These are phyloP conservation scores for Spongilla lacustris DNA, from an alignment of 37 sponge, comb jelly and placozoan genomes.

Conservation along the genomic window DNA sequence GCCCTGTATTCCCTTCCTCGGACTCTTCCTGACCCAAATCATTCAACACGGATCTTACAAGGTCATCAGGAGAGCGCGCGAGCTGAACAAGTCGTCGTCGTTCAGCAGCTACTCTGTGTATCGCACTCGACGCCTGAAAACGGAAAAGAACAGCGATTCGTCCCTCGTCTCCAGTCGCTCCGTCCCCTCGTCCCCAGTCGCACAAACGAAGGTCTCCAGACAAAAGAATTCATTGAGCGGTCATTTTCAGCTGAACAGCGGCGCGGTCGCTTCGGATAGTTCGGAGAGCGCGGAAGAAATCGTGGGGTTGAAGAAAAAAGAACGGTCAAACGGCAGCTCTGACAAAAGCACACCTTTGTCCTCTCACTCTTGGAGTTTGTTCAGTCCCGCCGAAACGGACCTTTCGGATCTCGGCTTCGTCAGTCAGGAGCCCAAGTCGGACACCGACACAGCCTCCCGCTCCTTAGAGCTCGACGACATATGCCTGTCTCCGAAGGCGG, in stretches of 20 bases:
- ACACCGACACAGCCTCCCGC: background rate
- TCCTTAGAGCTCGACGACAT: background rate
- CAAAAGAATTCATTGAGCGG: background rate
- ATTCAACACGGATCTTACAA: slow-evolving; percentile 25
- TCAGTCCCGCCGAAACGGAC: background rate
- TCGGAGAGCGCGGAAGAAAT: background rate
- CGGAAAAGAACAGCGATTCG: background rate
- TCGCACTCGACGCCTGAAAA: background rate
- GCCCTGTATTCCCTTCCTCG: slow-evolving; percentile 73
- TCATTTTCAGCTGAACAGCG: background rate
- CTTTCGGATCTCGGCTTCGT: background rate
- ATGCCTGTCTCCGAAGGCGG: background rate
- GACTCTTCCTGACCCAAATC: slow-evolving; percentile 65
- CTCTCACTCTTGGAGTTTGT: background rate
- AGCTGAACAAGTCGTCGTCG: background rate
- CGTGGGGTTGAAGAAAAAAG: background rate
- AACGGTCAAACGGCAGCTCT: background rate
- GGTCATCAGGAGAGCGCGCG: background rate
- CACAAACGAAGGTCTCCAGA: background rate
- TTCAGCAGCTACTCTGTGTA: background rate
- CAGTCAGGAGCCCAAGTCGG: background rate
- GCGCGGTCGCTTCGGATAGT: background rate
- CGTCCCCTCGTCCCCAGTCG: background rate
- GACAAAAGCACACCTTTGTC: background rate
- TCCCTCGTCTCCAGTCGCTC: background rate